phyloP scores from a whole-genome alignment of 2,797 vertebrate genomes.

The Alauda arvensis region DNA sequence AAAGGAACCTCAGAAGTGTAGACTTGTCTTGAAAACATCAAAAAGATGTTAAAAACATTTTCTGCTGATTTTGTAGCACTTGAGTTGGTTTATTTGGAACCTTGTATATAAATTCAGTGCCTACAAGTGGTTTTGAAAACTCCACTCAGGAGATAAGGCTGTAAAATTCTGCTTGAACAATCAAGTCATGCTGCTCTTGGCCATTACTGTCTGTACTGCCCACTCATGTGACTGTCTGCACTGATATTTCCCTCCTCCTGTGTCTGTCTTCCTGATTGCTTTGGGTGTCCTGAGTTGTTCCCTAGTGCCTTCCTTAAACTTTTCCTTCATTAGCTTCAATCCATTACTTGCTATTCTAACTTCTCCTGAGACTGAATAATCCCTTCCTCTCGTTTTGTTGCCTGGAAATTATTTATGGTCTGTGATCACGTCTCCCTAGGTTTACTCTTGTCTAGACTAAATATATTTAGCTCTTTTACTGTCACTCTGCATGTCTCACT shows the following conservation, averaged over 20 bases:
- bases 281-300: not conserved
- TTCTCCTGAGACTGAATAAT: conserved; percentile 35
- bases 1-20: not conserved
- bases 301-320: conserved; percentile 8
- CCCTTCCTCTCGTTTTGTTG: conserved; percentile 17
- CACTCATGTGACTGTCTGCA: not conserved
- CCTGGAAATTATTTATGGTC: conserved; percentile 56
- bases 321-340: conserved; percentile 33
- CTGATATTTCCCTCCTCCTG: not conserved
- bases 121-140: not conserved
- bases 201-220: not conserved
- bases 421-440: conserved; percentile 28
- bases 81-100: not conserved
- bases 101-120: not conserved
- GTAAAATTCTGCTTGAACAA: conserved; percentile 13
- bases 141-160: not conserved
- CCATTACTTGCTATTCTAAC: conserved; percentile 5
- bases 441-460: conserved; percentile 59
- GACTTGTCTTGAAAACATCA: not conserved
- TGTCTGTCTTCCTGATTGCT: conserved; percentile 1
- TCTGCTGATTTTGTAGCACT: not conserved
- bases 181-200: not conserved
- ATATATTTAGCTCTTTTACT: conserved; percentile 57
- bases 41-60: not conserved
- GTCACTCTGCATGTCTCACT: not conserved